Conservation (phyloP, 2,888 invertebrate species). For the Metellina segmentata region DNA sequence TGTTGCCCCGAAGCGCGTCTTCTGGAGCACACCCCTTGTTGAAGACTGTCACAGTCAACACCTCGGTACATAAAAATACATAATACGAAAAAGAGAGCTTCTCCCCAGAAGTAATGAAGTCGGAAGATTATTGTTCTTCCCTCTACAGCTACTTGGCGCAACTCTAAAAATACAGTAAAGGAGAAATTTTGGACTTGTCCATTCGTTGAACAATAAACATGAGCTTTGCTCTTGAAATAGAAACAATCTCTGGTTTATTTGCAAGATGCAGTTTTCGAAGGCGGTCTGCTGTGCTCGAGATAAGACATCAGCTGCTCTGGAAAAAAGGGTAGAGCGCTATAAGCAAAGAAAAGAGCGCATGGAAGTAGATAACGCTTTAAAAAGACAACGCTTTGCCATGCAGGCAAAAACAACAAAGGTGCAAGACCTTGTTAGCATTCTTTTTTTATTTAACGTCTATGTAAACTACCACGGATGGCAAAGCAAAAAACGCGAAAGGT, state of each 20-base stretch:
- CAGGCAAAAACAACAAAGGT: constrained; percentile 5
- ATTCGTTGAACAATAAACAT: constrained; percentile 50
- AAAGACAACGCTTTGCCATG: constrained; percentile 5
- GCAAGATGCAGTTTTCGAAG: constrained; percentile 3
- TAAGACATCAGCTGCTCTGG: constrained; percentile 28
- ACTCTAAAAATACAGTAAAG: constrained; percentile 59
- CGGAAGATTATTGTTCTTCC: constrained; percentile 61
- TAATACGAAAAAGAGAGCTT: neutral
- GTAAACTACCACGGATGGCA: constrained; percentile 28
- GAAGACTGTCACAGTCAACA: constrained; percentile 37
- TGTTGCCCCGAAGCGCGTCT: constrained; percentile 39
- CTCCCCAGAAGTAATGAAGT: constrained; percentile 60
- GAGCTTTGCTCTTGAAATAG: constrained; percentile 47
- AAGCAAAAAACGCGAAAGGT: neutral
- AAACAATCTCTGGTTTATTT: constrained; percentile 68
- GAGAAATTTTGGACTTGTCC: constrained; percentile 30
- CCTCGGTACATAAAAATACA: constrained; percentile 13
- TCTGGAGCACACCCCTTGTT: neutral
- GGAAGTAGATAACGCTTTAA: constrained; percentile 28
- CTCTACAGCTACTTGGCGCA: neutral
- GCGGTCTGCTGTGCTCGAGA: constrained; percentile 27
- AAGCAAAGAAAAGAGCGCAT: constrained; percentile 26
- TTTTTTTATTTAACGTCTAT: constrained; percentile 5
- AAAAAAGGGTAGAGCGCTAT: neutral
- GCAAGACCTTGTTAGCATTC: constrained; percentile 11